Evolutionary conservation across 2,888 invertebrate species (phyloP), one percentile per base, ranked within the genome.

Genomic region (Epinotia demarniana): DNA sequence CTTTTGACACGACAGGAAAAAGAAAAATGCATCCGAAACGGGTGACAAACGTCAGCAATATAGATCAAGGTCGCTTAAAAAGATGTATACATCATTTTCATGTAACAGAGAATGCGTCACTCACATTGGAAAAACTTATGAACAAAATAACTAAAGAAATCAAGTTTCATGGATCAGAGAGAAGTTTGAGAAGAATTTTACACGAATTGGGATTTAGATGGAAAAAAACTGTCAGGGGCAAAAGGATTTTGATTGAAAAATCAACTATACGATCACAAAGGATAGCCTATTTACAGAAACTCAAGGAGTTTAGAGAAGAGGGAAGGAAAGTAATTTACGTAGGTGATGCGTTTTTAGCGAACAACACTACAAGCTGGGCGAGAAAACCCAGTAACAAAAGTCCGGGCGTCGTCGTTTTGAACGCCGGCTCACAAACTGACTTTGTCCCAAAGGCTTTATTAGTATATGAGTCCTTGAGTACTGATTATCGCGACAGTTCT

Each of bases 1-100:
- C 64, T 12, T 64, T 64, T 64, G 19, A 46, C 12, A 23, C 46
- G 18, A 46, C 64, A 46, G 64, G 64, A 9, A 64, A 23, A 23
- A 46, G 6, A 23, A 19, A 23, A 49, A 6, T 2, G 0, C 46
- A 13, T 6, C 46, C 64, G 12, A 64, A 64, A 46, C 13, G 18
- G 13, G 23, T 64, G 6, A 64, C 43, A 19, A 46, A 64, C 18
- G 12, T 64, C 19, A 23, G 18, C 6, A 46, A 18, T 19, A 1
- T 64, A 11, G 43, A 64, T 11, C 46, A 64, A 18, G 46, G 64
- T 5, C 64, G 46, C 19, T 13, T 64, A 18, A 64, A 46, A 46
- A 46, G 46, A 19, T 19, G 43, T 19, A 49, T 64, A 13, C 64
- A 64, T 18, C 18, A 49, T 46, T 64, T 46, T 16, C 64, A 64